A percentile compares a stretch with the other conserved stretches of the same genome.
Evolutionary conservation across 2,888 invertebrate species (phyloP).

Genomic region (Agrypnus murinus): DNA sequence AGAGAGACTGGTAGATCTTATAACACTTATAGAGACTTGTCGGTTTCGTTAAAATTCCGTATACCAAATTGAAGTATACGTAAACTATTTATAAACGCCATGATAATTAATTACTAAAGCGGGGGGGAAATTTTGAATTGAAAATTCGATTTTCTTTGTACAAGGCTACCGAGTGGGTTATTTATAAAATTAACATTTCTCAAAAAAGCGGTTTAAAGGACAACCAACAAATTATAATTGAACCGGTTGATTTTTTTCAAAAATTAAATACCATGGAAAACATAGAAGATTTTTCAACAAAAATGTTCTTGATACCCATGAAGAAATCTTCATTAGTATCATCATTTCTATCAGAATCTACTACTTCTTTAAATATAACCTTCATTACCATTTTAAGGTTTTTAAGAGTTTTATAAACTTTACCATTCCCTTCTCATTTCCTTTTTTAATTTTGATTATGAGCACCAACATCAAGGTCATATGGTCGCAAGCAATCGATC

Average conservation of each 20-base stretch:
- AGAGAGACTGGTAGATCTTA: slow-evolving; percentile 6
- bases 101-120: not conserved
- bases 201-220: slow-evolving; percentile 27
- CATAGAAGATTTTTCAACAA: no score
- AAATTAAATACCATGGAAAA: no score
- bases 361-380: no score
- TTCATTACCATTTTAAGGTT: no score
- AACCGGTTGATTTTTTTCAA: slow-evolving; percentile 4
- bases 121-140: not conserved
- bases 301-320: no score
- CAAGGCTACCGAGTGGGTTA: slow-evolving; percentile 27
- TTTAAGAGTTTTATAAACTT: no score
- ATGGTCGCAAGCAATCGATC: no score
- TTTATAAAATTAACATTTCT: slow-evolving; percentile 2
- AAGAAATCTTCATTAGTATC: no score
- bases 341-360: no score
- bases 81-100: not conserved
- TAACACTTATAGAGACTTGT: slow-evolving; percentile 10
- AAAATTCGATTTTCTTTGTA: slow-evolving; percentile 15
- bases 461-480: no score
- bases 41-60: slow-evolving; percentile 2
- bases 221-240: slow-evolving; percentile 11
- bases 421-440: no score
- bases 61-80: not conserved
- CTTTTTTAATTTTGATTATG: no score